phyloP scores from a whole-genome alignment of 2,113 vertebrate genomes.

The Nipponia nippon region DNA sequence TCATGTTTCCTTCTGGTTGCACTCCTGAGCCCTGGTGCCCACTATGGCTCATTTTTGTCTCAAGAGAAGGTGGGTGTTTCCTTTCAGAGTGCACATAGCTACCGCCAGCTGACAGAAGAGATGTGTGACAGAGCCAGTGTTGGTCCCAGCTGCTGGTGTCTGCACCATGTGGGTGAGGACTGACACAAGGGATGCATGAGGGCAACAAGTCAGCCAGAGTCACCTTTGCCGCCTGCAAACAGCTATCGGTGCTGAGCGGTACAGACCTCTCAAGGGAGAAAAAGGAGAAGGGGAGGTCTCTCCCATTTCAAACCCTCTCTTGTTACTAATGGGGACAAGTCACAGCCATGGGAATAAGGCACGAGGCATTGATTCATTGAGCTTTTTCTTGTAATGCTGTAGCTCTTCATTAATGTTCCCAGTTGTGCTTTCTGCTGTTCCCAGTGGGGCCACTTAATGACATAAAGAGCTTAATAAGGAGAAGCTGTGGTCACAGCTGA shows the following conservation, averaged over 20 bases:
- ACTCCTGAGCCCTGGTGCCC: background rate
- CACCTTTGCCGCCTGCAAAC: background rate
- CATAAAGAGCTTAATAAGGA: slow-evolving; percentile 58
- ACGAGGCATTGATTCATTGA: slow-evolving; percentile 51
- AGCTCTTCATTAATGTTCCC: slow-evolving; percentile 69
- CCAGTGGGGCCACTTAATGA: slow-evolving; percentile 36
- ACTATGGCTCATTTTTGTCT: background rate
- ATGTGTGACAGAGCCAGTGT: background rate
- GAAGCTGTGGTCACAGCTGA: slow-evolving; percentile 17
- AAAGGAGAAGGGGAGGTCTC: background rate
- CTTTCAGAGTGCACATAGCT: background rate
- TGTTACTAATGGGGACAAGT: slow-evolving; percentile 48
- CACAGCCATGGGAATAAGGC: background rate
- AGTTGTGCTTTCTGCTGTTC: slow-evolving; percentile 6
- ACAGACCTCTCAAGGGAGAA: background rate
- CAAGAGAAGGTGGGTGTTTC: background rate
- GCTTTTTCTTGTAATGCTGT: slow-evolving; percentile 55
- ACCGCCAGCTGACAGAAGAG: background rate
- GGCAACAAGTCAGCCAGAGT: background rate
- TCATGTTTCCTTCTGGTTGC: background rate
- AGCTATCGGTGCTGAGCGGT: background rate
- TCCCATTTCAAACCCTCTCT: slow-evolving; percentile 2
- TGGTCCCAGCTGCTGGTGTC: background rate
- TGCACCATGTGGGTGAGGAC: background rate
- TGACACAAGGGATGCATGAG: background rate